Percentiles rank a stretch among this genome's conserved stretches.
These are phyloP conservation scores for Potamilus streckersoni DNA, from an alignment of 1,140 invertebrate species.

Conservation along the genomic window DNA sequence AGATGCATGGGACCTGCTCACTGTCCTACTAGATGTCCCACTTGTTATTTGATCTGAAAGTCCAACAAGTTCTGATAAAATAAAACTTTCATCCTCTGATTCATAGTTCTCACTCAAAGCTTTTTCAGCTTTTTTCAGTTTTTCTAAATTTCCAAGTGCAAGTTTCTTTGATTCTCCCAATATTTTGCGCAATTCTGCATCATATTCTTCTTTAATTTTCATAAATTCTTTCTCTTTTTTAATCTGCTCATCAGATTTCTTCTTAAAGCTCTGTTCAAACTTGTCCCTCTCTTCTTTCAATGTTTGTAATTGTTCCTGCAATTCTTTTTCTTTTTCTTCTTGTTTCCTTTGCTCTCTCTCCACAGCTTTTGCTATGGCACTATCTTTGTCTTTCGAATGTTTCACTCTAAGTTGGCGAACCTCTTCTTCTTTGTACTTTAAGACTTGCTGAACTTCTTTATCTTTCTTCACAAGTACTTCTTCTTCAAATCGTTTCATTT, in stretches of 20 bases:
- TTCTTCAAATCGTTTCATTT: slow-evolving; percentile 36
- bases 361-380: slow-evolving; percentile 33
- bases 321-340: slow-evolving; percentile 31
- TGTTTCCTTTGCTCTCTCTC: slow-evolving; percentile 38
- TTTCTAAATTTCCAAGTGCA: slow-evolving; percentile 50
- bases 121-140: slow-evolving; percentile 49
- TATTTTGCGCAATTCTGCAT: slow-evolving; percentile 45
- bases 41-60: slow-evolving; percentile 30
- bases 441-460: slow-evolving; percentile 42
- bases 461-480: slow-evolving; percentile 44
- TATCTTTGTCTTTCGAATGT: slow-evolving; percentile 35
- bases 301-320: slow-evolving; percentile 44
- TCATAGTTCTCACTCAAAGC: slow-evolving; percentile 44
- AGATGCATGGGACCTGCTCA: slow-evolving; percentile 35
- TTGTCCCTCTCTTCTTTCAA: slow-evolving; percentile 44
- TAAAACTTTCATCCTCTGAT: slow-evolving; percentile 38
- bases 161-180: slow-evolving; percentile 47
- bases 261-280: slow-evolving; percentile 69
- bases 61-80: slow-evolving; percentile 14
- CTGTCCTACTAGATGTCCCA: slow-evolving; percentile 35
- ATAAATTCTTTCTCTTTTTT: slow-evolving; percentile 47
- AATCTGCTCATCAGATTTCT: slow-evolving; percentile 39
- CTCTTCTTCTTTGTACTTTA: slow-evolving; percentile 48
- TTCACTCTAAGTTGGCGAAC: slow-evolving; percentile 28
- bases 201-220: slow-evolving; percentile 49